Conservation (phyloP, 2,113 vertebrate species). For the Grammomys surdaster region DNA sequence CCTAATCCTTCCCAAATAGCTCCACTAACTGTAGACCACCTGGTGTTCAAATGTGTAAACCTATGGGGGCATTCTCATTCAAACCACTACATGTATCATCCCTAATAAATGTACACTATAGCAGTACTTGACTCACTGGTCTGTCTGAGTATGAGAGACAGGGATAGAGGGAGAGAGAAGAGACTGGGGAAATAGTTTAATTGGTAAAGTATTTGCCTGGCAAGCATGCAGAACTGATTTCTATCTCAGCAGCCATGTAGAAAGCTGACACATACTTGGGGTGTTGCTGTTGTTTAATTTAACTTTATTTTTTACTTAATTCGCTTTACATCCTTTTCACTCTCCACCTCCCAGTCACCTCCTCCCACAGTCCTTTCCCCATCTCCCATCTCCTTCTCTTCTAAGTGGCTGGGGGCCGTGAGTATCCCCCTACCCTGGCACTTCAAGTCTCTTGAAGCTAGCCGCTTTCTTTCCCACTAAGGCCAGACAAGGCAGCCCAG, state of each 20-base stretch:
- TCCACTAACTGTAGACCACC: neutral
- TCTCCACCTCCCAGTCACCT: no score
- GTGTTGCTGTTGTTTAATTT: no score
- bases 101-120: neutral
- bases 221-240: neutral
- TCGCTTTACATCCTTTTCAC: no score
- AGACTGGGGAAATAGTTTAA: neutral
- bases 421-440: no score
- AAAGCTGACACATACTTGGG: neutral
- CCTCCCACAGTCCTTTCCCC: no score
- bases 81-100: neutral
- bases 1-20: neutral
- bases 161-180: neutral
- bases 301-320: no score
- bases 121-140: conserved; percentile 8
- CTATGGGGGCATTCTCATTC: neutral
- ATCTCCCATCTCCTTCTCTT: no score
- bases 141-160: neutral
- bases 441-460: no score
- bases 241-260: neutral
- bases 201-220: neutral
- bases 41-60: neutral
- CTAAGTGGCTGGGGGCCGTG: no score
- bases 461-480: no score
- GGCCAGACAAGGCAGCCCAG: no score